Evolutionary conservation across 2,888 invertebrate species (phyloP), one percentile per base, ranked within the genome.

Genomic region (Brachylomia viminalis): DNA sequence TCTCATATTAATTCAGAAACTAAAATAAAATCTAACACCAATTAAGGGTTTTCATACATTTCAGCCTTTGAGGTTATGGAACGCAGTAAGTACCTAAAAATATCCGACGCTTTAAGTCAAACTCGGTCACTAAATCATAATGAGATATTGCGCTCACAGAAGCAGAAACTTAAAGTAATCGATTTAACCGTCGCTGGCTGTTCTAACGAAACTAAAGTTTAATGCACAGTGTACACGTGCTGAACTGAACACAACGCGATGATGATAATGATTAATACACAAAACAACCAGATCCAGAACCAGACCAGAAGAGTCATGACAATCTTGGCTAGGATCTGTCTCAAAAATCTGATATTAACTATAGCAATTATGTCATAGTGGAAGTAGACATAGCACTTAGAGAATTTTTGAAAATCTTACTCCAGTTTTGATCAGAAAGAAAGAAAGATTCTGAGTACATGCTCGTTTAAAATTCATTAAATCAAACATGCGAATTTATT

Each of bases 141-240:
- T 82, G 30, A 61, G 79, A 61, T 82, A 78, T 69, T 78, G 54
- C 38, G 83, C 83, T 78, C 33, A 45, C 15, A 81, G 59, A 78
- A 81, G 81, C 81, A 82, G 68, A 81, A 81, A 62, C 69, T 65
- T 64, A 49, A 81, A 72, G 76, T 67, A 62, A 81, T 77, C 77
- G 81, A 58, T 67, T 67, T 33, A 54, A 58, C 54, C 78, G 69
- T 56, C 59, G n/a, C 38, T 72, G n/a, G 45, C 56, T 68, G 33
- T 73, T 81, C 56, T 68, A 81, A 61, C 56, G 72, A 56, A 20
- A 47, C 65, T 78, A 65, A 77, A 72, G 17, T 27, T 54, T n/a
- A 20, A 20, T 66, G 65, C 38, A 30, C 66, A 30, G n/a, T 47
- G 33, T 45, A 77, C 77, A 71, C 56, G 27, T 38, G 42, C 45